Base-by-base conservation (phyloP, 2,113 vertebrate species). In the Clarias gariepinus region DNA sequence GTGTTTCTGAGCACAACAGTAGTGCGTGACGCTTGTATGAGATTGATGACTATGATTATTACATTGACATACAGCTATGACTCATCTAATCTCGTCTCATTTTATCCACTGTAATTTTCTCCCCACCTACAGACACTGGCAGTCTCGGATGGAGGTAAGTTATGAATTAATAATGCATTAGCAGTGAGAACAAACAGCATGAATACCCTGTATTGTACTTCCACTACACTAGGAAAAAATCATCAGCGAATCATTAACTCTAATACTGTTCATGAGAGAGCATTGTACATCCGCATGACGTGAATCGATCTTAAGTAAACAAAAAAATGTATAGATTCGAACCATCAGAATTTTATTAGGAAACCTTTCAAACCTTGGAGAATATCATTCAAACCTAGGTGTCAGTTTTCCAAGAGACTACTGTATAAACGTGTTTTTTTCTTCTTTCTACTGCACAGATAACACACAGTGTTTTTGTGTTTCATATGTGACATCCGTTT, bases 101-200 rank as follows among this genome's bases (percentile, higher is more conserved):
- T 61, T 81, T 61, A 85, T 78, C 69, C 53, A 83, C 12, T 78
- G 55, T 79, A 3, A 84, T 61, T 88, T 47, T 90, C 57, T 91
- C 79, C 92, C 33, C 90, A 33, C 92, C 90, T 83, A 86, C 93
- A 96, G 96, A 94, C 92, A 77, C 93, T 95, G 92, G 95, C 96
- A 0, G 93, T 94, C 76, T 96, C 96, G 88, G 96, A 96, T 81
- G 95, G 96, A 95, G 95, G 96, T 96, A 90, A 95, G 94, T 88
- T 74, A 16, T 87, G 83, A 89, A 87, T 85, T 81, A 85, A 83
- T 84, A 68, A 80, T 87, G 30, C 12, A 58, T 68, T 60, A 30
- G 60, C 41, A 25, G 21, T 83, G 74, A 87, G 78, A 85, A 77
- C 83, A 66, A 53, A 81, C 47, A 81, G 73, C 57, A 60, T 69